A percentile compares a stretch with the other conserved stretches of the same genome.
These are phyloP conservation scores for Drosophila melanocephala DNA, from an alignment of 2,888 invertebrate species.

Conservation along the genomic window DNA sequence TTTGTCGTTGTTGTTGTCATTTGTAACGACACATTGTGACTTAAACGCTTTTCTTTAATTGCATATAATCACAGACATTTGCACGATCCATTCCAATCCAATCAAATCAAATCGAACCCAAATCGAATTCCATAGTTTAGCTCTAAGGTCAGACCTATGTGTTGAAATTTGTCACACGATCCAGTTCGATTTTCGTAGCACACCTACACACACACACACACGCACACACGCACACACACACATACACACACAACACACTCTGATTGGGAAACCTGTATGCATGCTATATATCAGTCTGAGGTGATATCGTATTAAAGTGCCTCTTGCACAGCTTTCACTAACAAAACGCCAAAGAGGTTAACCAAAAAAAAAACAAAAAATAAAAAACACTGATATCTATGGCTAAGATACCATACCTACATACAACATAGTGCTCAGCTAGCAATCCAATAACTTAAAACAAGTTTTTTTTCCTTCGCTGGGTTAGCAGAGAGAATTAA, in stretches of 20 bases:
- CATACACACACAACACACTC: slow-evolving; percentile 1
- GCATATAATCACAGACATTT: slow-evolving; percentile 71
- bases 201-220: slow-evolving; percentile 19
- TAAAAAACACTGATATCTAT: slow-evolving; percentile 49
- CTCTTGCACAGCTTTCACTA: slow-evolving; percentile 77
- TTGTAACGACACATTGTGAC: slow-evolving; percentile 55
- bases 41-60: slow-evolving; percentile 75
- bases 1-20: slow-evolving; percentile 24
- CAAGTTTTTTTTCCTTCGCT: slow-evolving; percentile 46
- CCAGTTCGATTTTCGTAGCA: slow-evolving; percentile 54
- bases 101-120: slow-evolving; percentile 22
- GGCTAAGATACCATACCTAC: slow-evolving; percentile 53
- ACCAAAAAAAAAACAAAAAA: slow-evolving; percentile 23
- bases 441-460: slow-evolving; percentile 74
- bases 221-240: slow-evolving; percentile 5
- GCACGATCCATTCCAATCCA: slow-evolving; percentile 48
- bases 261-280: slow-evolving; percentile 46
- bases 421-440: slow-evolving; percentile 36
- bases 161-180: slow-evolving; percentile 75
- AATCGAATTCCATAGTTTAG: slow-evolving; percentile 18
- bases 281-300: slow-evolving; percentile 62
- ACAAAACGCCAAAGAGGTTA: slow-evolving; percentile 53
- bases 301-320: slow-evolving; percentile 63
- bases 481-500: slow-evolving; percentile 19
- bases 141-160: slow-evolving; percentile 12